phyloP scores from a whole-genome alignment of 2,113 vertebrate species.

The Notarius lentiginosus region DNA sequence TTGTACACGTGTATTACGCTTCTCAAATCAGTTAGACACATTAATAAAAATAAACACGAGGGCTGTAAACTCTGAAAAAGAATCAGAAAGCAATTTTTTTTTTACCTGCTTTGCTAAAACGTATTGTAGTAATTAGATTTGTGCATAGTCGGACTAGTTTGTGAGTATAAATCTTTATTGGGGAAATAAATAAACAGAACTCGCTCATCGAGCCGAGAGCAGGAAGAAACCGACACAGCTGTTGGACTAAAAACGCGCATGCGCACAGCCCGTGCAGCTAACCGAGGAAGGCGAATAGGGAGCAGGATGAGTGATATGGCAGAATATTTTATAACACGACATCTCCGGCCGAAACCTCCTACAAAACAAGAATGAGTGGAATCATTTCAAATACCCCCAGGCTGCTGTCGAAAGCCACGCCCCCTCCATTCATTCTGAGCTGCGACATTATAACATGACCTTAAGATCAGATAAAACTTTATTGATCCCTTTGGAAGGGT shows the following conservation, averaged over 20 bases:
- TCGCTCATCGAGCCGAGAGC: too few relatives aligned
- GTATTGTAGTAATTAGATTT: background rate
- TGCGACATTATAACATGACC: too few relatives aligned
- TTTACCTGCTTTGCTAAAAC: background rate
- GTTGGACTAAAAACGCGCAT: background rate
- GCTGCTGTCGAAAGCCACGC: too few relatives aligned
- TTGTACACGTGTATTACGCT: background rate
- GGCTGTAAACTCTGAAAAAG: background rate
- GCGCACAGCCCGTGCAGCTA: background rate
- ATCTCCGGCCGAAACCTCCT: background rate
- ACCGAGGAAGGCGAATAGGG: background rate
- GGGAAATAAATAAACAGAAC: background rate
- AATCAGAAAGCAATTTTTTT: background rate
- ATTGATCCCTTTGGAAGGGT: too few relatives aligned
- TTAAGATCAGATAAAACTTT: too few relatives aligned
- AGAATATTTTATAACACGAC: background rate
- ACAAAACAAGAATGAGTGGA: background rate
- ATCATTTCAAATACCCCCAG: too few relatives aligned
- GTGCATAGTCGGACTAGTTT: too few relatives aligned
- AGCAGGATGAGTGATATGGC: background rate
- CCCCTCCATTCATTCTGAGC: too few relatives aligned
- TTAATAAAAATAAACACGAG: background rate
- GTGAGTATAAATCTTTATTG: background rate
- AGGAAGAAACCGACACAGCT: background rate
- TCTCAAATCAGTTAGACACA: background rate